Conservation (phyloP, 2,113 vertebrate genomes). For the Sarotherodon lohbergeri region DNA sequence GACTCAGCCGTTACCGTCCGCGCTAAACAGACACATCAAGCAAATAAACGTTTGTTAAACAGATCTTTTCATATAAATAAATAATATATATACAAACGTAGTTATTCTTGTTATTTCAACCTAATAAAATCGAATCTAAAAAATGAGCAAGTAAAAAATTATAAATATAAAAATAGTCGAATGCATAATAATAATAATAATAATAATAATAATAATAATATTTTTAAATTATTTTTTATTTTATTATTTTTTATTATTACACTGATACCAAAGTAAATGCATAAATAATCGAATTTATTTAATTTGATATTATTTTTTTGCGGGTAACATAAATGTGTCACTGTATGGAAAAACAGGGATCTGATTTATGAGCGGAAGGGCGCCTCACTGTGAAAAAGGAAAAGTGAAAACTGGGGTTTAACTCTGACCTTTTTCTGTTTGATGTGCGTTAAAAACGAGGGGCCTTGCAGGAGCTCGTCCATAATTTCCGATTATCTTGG, state of each 20-base stretch:
- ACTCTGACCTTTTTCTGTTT: background rate
- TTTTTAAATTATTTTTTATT: background rate
- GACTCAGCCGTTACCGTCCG: background rate
- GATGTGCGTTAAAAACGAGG: background rate
- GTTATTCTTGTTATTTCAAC: background rate
- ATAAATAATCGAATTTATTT: background rate
- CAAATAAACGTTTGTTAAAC: background rate
- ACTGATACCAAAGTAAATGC: background rate
- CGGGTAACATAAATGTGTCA: background rate
- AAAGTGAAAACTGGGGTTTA: background rate
- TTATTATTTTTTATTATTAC: background rate
- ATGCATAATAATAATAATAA: background rate
- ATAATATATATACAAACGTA: background rate
- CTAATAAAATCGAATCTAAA: background rate
- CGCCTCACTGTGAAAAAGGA: background rate
- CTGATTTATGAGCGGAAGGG: background rate
- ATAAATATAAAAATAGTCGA: background rate
- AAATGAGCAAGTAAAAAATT: background rate
- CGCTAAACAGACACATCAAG: background rate
- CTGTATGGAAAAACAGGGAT: background rate
- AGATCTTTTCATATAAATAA: background rate
- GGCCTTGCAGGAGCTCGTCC: background rate
- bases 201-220: background rate
- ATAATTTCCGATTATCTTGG: background rate
- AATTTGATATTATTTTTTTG: background rate